Evolutionary conservation across 2,113 vertebrate genomes (phyloP).

Genomic region (Talpa occidentalis): DNA sequence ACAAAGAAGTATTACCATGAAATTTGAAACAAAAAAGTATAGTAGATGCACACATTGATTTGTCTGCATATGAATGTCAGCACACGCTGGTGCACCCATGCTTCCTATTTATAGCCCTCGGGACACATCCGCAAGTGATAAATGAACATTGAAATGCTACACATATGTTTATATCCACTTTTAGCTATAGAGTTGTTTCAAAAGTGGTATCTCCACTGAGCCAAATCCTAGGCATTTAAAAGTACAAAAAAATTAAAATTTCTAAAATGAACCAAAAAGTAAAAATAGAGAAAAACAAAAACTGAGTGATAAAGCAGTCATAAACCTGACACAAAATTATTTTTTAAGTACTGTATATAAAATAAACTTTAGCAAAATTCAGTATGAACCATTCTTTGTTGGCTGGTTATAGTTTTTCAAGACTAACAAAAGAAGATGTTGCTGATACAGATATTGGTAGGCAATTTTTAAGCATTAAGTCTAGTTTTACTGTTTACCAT

Average conservation of each 20-base stretch:
- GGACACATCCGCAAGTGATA: constrained; percentile 68
- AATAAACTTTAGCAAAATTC: constrained; percentile 5
- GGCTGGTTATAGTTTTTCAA: background rate
- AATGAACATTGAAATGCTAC: constrained; percentile 77
- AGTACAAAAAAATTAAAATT: constrained; percentile 63
- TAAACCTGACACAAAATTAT: constrained; percentile 25
- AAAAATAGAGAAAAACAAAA: background rate
- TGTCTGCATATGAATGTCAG: background rate
- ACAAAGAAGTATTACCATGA: constrained; percentile 51
- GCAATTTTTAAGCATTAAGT: background rate
- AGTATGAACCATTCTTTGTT: background rate
- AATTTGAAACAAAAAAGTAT: constrained; percentile 36
- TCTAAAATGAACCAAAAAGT: constrained; percentile 41
- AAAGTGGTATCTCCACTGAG: constrained; percentile 57
- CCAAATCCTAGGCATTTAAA: constrained; percentile 77
- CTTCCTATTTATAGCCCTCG: constrained; percentile 61
- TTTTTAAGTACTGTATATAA: background rate
- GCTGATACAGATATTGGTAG: background rate
- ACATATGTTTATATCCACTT: constrained; percentile 78
- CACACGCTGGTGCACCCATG: background rate
- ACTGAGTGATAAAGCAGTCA: background rate
- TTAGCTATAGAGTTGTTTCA: constrained; percentile 70
- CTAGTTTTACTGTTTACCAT: constrained; percentile 16
- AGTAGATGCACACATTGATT: background rate
- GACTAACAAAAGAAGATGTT: background rate